A percentile compares a stretch with the other conserved stretches of the same genome.
Conservation (phyloP, 1,140 invertebrate genomes). For the Cyphomyrmex costatus region DNA sequence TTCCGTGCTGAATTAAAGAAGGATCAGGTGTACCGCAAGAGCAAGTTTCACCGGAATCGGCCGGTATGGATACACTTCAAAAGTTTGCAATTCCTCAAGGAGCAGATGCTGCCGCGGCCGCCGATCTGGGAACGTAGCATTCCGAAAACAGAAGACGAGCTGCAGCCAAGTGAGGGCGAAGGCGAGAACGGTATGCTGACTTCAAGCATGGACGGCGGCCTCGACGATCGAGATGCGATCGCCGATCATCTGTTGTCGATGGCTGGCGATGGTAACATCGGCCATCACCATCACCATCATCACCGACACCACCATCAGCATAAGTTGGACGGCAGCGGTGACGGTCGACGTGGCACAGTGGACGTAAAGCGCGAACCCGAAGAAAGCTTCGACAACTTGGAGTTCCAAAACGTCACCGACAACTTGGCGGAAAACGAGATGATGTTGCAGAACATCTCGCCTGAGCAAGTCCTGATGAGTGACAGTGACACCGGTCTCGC, state of each 20-base stretch:
- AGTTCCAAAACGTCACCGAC: conserved; percentile 80
- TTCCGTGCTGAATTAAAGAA: conserved; percentile 86
- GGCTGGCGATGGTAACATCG: conserved; percentile 65
- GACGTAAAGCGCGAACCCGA: conserved; percentile 83
- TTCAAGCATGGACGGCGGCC: conserved; percentile 31
- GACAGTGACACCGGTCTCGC: conserved; percentile 77
- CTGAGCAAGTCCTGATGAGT: conserved; percentile 83
- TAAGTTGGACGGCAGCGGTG: conserved; percentile 67
- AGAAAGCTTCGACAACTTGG: conserved; percentile 80
- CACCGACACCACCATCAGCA: conserved; percentile 41
- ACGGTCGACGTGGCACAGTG: conserved; percentile 60
- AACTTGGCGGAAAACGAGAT: conserved; percentile 81
- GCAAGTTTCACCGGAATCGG: conserved; percentile 80
- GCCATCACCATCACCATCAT: conserved; percentile 13
- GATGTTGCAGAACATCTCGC: conserved; percentile 84
- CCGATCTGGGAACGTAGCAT: conserved; percentile 83
- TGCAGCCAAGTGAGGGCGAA: conserved; percentile 76
- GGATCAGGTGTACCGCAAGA: conserved; percentile 82
- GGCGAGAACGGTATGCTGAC: conserved; percentile 50
- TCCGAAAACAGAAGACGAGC: conserved; percentile 68
- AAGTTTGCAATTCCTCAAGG: conserved; percentile 83
- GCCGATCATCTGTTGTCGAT: conserved; percentile 74
- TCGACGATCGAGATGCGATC: conserved; percentile 75
- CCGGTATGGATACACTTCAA: conserved; percentile 85
- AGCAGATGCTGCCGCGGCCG: conserved; percentile 84